Evolutionary conservation across 2,113 vertebrate genomes (phyloP).

Genomic region (Cromileptes altivelis): DNA sequence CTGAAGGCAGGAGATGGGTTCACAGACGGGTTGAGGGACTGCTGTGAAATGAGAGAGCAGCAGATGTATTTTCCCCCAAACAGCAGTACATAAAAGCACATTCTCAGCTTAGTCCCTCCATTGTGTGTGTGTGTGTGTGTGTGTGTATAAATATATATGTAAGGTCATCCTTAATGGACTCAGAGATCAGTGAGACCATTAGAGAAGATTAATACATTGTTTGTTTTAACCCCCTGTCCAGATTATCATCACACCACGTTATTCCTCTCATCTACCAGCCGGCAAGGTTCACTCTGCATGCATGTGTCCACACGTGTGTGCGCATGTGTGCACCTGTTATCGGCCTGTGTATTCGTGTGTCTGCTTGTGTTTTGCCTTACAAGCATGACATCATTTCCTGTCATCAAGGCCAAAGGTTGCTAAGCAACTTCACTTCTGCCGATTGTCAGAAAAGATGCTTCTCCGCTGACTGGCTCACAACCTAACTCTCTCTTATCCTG

Average conservation of each 20-base stretch:
- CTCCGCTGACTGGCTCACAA: conserved; percentile 29
- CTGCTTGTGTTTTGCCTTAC: conserved; percentile 57
- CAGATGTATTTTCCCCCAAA: conserved; percentile 51
- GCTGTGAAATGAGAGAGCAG: conserved; percentile 28
- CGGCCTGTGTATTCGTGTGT: conserved; percentile 21
- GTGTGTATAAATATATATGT: conserved; percentile 4
- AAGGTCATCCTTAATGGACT: conserved; percentile 73
- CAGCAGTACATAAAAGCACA: conserved; percentile 38
- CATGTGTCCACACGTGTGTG: background rate
- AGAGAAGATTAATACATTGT: conserved; percentile 74
- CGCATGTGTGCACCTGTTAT: conserved; percentile 47
- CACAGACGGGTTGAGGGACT: conserved; percentile 36
- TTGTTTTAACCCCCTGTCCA: conserved; percentile 65
- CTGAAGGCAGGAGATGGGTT: conserved; percentile 50
- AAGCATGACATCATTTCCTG: conserved; percentile 74
- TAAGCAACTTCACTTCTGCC: conserved; percentile 81
- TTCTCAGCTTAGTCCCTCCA: conserved; percentile 39
- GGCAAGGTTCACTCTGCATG: conserved; percentile 12
- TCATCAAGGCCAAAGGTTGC: conserved; percentile 86
- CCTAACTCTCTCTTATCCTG: conserved; percentile 27
- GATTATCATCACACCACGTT: conserved; percentile 71
- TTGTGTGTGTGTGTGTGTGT: conserved; percentile 19
- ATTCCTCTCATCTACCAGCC: conserved; percentile 47
- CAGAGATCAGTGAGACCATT: conserved; percentile 67
- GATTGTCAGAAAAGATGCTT: conserved; percentile 71